Base-by-base conservation (phyloP, 2,888 invertebrate species). In the Melanargia galathea region DNA sequence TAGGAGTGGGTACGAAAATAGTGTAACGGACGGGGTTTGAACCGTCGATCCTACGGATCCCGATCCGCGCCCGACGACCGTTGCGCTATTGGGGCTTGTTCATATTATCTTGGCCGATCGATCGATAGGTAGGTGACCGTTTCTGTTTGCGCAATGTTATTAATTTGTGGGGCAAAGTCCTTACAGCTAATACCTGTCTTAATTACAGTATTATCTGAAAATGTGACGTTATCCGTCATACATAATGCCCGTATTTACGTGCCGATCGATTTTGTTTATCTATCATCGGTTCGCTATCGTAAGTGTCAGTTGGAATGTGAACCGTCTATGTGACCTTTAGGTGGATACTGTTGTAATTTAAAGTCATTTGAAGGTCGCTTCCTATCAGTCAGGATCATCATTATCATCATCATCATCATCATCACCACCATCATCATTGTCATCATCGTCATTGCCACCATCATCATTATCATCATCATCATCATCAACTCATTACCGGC, bases 201-300 rank as follows among this genome's bases (percentile, higher is more conserved):
- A 48, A 48, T 48, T 48, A 48, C 48, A n/a, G 13, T 26, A 13
- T 24, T 24, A 48, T 48, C 48, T 26, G n/a, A 7, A 13, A 13
- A 48, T 48, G n/a, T 48, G n/a, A 48, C 48, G 48, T 24, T 20
- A 45, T 45, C 45, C 18, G 16, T 16, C n/a, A n/a, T n/a, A n/a
- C n/a, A 11, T 48, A 48, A 48, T 48, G 48, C 48, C n/a, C n/a
- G 45, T 48, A 24, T 48, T 24, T 48, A 26, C 13, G n/a, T n/a
- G 13, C 5, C n/a, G 48, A 48, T 48, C 24, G 48, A 48, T 48
- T 45, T 45, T 48, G 26, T 26, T 24, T 38, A 38, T 38, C 35
- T 30, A 46, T 46, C 20, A 46, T 46, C 4, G 43, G 7, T 16
- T n/a, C 2, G 40, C n/a, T 20, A 18, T 45, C 16, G 18, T 45